Percentiles rank a stretch among this genome's conserved stretches.
phyloP scores from a whole-genome alignment of 2,113 vertebrate species.

The Clupea harengus region DNA sequence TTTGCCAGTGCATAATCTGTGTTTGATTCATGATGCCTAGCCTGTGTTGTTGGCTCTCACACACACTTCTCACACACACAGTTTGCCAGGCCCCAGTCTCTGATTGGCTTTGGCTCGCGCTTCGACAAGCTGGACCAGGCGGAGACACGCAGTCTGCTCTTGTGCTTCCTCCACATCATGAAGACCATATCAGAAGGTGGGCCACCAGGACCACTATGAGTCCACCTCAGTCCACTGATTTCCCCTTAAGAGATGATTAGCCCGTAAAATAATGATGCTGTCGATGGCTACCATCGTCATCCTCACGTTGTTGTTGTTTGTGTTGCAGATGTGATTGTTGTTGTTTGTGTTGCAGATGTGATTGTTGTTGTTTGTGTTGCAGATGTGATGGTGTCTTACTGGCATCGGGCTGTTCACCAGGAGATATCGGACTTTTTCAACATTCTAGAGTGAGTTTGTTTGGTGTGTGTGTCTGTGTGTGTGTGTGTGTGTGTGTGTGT shows the following conservation, averaged over 20 bases:
- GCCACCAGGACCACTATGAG: neutral
- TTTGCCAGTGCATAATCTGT: slow-evolving; percentile 88
- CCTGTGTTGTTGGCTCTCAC: slow-evolving; percentile 20
- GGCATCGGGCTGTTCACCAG: slow-evolving; percentile 89
- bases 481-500: neutral
- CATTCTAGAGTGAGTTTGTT: slow-evolving; percentile 74
- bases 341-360: slow-evolving; percentile 76
- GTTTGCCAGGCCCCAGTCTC: slow-evolving; percentile 91
- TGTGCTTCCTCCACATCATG: slow-evolving; percentile 99
- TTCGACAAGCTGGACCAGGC: slow-evolving; percentile 98
- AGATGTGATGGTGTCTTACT: slow-evolving; percentile 95
- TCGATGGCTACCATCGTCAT: too few relatives aligned
- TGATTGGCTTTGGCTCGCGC: slow-evolving; percentile 91
- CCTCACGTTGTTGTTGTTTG: slow-evolving; percentile 75
- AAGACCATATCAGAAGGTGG: slow-evolving; percentile 96
- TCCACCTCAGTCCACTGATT: neutral
- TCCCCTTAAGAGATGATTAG: too few relatives aligned
- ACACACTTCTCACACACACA: too few relatives aligned
- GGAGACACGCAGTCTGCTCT: slow-evolving; percentile 91
- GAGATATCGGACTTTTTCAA: slow-evolving; percentile 98
- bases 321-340: slow-evolving; percentile 85
- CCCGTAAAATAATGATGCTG: too few relatives aligned
- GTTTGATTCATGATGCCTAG: neutral
- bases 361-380: slow-evolving; percentile 71
- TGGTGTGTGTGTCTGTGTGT: neutral